These are phyloP conservation scores for Enteromius thamalakanensis DNA, from an alignment of 2,797 vertebrate genomes.

Conservation along the genomic window DNA sequence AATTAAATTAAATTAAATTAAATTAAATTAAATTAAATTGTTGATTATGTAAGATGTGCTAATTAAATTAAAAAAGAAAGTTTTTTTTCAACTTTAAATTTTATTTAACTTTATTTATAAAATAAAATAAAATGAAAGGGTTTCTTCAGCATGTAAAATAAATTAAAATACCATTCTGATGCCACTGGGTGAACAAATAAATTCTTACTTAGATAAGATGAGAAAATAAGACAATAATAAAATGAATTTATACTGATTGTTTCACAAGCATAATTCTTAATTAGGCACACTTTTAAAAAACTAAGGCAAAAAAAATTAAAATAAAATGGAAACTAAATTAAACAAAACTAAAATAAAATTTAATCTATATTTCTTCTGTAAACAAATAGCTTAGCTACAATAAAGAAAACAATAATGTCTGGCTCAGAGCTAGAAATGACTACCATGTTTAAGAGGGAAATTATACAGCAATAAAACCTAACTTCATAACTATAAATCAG, in stretches of 20 bases:
- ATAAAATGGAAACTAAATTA: background rate
- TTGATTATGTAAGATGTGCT: too few species aligned
- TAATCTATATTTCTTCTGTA: background rate
- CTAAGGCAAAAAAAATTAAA: background rate
- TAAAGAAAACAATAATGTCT: slow-evolving; percentile 16
- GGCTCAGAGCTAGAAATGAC: background rate
- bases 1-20: too few species aligned
- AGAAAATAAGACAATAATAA: background rate
- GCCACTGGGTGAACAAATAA: too few species aligned
- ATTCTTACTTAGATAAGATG: too few species aligned
- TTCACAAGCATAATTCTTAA: background rate
- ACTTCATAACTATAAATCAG: background rate
- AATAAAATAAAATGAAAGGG: background rate
- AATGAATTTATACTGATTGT: background rate
- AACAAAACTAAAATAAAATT: background rate
- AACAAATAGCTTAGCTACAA: background rate
- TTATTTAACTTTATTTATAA: too few species aligned
- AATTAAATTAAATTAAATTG: too few species aligned
- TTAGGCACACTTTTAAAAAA: background rate
- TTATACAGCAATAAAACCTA: slow-evolving; percentile 10
- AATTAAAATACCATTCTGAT: too few species aligned
- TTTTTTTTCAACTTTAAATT: too few species aligned
- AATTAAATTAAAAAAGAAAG: too few species aligned
- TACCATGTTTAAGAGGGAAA: background rate
- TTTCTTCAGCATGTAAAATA: background rate